phyloP scores from a whole-genome alignment of 1,140 invertebrate genomes.

The Anagrus nilaparvatae region DNA sequence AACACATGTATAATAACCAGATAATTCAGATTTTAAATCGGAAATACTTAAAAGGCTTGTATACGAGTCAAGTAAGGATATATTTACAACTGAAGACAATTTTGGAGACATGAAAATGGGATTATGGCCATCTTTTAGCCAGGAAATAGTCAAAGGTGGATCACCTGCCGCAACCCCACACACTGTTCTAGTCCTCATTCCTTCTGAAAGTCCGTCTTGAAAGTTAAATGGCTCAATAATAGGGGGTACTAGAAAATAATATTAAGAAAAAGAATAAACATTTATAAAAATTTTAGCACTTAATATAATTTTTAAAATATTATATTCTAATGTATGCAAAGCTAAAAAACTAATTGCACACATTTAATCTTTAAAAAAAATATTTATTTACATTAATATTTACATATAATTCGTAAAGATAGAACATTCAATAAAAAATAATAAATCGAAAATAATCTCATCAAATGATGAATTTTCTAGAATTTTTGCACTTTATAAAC shows the following conservation, averaged over 20 bases:
- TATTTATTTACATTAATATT: too few relatives aligned
- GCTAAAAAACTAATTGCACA: too few relatives aligned
- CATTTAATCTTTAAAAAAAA: too few relatives aligned
- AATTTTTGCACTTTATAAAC: too few relatives aligned
- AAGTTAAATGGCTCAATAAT: constrained; percentile 76
- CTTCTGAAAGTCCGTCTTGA: constrained; percentile 71
- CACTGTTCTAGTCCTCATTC: constrained; percentile 72
- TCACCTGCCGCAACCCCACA: constrained; percentile 76
- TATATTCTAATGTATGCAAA: too few relatives aligned
- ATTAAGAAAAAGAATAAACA: constrained; percentile 50
- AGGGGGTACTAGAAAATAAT: constrained; percentile 66
- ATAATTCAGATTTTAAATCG: constrained; percentile 60
- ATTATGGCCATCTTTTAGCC: constrained; percentile 64
- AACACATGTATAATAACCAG: constrained; percentile 73
- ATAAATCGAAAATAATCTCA: too few relatives aligned
- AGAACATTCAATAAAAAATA: too few relatives aligned
- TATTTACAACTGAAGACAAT: constrained; percentile 50
- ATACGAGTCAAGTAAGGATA: constrained; percentile 62
- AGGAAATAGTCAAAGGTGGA: constrained; percentile 61
- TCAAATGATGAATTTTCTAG: too few relatives aligned
- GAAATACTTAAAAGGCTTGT: constrained; percentile 68
- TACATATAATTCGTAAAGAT: too few relatives aligned
- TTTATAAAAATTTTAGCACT: too few relatives aligned
- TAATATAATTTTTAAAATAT: too few relatives aligned
- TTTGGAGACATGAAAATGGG: constrained; percentile 48